These are phyloP conservation scores for Laothoe populi DNA, from an alignment of 2,888 invertebrate species.

Conservation along the genomic window DNA sequence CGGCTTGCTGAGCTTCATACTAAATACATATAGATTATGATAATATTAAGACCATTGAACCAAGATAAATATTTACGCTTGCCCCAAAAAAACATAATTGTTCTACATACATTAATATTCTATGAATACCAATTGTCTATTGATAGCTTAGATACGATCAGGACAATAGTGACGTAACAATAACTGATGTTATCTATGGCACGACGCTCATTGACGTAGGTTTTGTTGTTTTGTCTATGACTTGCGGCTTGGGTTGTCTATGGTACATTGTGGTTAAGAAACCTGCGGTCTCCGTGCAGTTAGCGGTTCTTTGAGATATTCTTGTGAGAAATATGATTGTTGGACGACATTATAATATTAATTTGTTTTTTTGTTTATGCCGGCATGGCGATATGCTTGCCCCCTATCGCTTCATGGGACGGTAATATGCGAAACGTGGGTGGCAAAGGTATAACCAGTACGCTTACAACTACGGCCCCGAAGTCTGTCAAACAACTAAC, in stretches of 20 bases:
- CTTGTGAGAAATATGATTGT: neutral
- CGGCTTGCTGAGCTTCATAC: no score
- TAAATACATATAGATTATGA: no score
- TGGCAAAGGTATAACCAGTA: no score
- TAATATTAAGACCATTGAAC: neutral
- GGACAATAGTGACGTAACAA: neutral
- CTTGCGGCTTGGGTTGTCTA: neutral
- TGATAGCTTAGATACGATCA: neutral
- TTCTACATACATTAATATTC: neutral
- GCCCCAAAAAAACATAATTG: slow-evolving; percentile 7
- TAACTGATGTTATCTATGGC: slow-evolving; percentile 7
- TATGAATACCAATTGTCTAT: slow-evolving; percentile 14
- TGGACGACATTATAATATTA: no score
- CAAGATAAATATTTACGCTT: neutral
- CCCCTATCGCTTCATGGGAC: no score
- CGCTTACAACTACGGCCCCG: no score
- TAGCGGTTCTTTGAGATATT: neutral
- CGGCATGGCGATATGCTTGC: no score
- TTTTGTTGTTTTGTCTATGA: slow-evolving; percentile 14
- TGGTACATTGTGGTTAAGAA: neutral
- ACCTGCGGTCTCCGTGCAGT: neutral
- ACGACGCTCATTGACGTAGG: slow-evolving; percentile 19
- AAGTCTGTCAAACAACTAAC: no score
- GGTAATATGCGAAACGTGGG: no score
- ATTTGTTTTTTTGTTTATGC: no score